These are phyloP conservation scores for Calonectris borealis DNA, from an alignment of 2,113 vertebrate genomes.

Conservation along the genomic window DNA sequence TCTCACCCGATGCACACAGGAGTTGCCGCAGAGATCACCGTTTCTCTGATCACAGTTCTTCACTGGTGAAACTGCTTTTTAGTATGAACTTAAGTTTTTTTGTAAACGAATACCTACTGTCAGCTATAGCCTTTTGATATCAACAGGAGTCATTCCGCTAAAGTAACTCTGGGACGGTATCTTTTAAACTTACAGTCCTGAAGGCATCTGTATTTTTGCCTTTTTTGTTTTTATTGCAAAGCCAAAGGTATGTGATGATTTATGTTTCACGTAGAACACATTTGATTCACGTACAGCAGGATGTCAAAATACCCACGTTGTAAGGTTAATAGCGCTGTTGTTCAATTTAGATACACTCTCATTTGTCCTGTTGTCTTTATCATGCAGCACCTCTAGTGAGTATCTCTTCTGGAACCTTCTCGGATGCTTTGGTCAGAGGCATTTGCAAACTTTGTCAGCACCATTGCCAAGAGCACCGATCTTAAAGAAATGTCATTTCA, in stretches of 20 bases:
- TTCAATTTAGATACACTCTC: neutral
- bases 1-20: neutral
- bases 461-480: neutral
- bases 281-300: neutral
- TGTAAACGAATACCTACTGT: neutral
- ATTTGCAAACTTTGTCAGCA: neutral
- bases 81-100: neutral
- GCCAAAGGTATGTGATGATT: neutral
- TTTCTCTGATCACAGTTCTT: neutral
- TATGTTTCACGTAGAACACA: neutral
- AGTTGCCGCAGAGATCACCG: rapidly evolving
- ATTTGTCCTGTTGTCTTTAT: neutral
- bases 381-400: neutral
- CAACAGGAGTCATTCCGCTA: neutral
- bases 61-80: neutral
- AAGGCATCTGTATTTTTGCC: neutral
- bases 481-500: neutral
- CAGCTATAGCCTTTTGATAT: neutral
- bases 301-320: neutral
- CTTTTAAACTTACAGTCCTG: neutral
- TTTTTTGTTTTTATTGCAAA: neutral
- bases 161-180: neutral
- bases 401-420: neutral
- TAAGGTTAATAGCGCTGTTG: neutral
- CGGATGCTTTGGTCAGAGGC: neutral